Conservation (phyloP, 1,140 invertebrate species). For the Caenorhabditis briggsae region DNA sequence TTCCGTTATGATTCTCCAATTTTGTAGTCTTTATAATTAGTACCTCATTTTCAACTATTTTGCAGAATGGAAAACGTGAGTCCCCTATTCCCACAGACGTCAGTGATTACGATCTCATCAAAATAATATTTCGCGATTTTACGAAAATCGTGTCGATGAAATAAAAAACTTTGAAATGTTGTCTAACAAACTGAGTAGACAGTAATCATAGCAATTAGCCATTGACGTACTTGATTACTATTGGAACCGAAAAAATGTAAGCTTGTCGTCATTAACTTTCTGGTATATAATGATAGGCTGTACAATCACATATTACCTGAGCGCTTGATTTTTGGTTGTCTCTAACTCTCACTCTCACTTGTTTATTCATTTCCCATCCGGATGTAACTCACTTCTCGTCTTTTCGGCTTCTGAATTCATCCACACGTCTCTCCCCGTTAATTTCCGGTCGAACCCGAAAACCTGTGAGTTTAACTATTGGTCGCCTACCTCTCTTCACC, state of each 20-base stretch:
- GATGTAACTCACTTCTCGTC: constrained; percentile 6
- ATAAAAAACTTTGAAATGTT: background rate
- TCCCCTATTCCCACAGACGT: background rate
- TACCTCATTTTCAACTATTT: no score
- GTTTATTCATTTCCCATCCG: constrained; percentile 2
- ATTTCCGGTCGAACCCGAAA: constrained; percentile 29
- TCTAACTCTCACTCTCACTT: background rate
- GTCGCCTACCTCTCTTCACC: background rate
- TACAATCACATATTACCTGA: background rate
- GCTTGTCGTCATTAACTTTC: background rate
- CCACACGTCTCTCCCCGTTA: constrained; percentile 18
- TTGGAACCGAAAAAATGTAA: background rate
- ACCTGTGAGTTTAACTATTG: constrained; percentile 45
- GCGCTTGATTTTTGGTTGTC: background rate
- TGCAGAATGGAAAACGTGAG: background rate
- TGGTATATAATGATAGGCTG: background rate
- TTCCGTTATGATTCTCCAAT: no score
- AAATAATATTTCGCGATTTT: background rate
- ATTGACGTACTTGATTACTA: background rate
- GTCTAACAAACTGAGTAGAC: background rate
- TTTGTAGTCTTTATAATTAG: no score
- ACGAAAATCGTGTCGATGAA: background rate
- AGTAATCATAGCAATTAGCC: background rate
- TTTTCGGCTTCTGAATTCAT: background rate
- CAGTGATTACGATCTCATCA: background rate